Base-by-base conservation (phyloP, 1,140 invertebrate genomes). In the Delia radicum region DNA sequence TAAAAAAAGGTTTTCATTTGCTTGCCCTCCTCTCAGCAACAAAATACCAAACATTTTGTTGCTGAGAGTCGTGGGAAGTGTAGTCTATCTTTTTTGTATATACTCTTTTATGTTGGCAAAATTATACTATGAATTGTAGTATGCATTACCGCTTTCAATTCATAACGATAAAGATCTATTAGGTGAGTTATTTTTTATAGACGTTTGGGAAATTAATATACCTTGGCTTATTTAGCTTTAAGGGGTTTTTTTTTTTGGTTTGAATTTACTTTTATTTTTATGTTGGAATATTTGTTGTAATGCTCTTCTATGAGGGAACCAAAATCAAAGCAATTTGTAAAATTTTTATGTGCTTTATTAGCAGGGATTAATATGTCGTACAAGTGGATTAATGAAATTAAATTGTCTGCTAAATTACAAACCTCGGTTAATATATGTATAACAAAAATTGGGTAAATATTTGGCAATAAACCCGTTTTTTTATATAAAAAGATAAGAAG, bases 341-440 rank as follows among this genome's bases (percentile, higher is more conserved):
- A 31, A 69, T 69, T 55, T 69, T 37, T 69, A 69, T 69, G 31
- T 21, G 29, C 29, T 69, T 69, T 69, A 69, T 69, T 69, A 69
- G 65, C 65, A 18, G 31, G 65, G 65, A 69, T 69, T 37, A 69
- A 69, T 69, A 69, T 69, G 65, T 69, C 65, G 31, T 69, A 69
- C 65, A 69, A 69, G 65, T 69, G 65, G 65, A 69, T 69, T 69
- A 69, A 69, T 69, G 65, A 69, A 69, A 69, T 69, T 69, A 69
- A 69, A 37, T 69, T 69, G 65, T 24, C 24, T 55, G n/a, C n/a
- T n/a, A n/a, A n/a, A n/a, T n/a, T n/a, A n/a, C n/a, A n/a, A n/a
- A n/a, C n/a, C n/a, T n/a, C n/a, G n/a, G n/a, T n/a, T n/a, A n/a
- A n/a, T n/a, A n/a, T n/a, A n/a, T n/a, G n/a, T n/a, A n/a, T n/a